Conservation (phyloP, 2,797 vertebrate species). For the Okamejei kenojei region DNA sequence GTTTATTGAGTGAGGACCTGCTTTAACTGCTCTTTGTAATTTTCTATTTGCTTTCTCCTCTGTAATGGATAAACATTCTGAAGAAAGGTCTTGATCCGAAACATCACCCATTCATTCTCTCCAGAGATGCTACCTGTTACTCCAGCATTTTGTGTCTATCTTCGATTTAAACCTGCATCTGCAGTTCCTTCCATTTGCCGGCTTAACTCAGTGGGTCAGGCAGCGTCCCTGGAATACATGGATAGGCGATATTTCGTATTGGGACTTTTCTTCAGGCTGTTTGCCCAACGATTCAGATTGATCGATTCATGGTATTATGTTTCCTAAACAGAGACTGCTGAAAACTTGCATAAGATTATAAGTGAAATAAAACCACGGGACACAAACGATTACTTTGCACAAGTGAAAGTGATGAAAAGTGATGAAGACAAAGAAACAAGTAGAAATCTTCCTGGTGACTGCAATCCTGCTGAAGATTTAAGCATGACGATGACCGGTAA, state of each 20-base stretch:
- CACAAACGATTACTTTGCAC: slow-evolving; percentile 84
- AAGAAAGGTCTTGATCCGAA: too few relatives aligned
- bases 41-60: background rate
- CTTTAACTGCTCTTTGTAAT: background rate
- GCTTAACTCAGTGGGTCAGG: too few relatives aligned
- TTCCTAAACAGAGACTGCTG: slow-evolving; percentile 62
- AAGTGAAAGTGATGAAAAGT: slow-evolving; percentile 68
- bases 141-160: too few relatives aligned
- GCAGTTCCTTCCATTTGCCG: too few relatives aligned
- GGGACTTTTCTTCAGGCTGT: too few relatives aligned
- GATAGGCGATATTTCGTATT: too few relatives aligned
- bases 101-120: too few relatives aligned
- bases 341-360: slow-evolving; percentile 75
- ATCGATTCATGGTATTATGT: slow-evolving; percentile 38
- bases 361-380: slow-evolving; percentile 87
- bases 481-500: slow-evolving; percentile 55
- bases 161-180: too few relatives aligned
- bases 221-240: too few relatives aligned
- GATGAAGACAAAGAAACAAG: slow-evolving; percentile 46
- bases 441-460: slow-evolving; percentile 44
- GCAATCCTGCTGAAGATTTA: slow-evolving; percentile 41
- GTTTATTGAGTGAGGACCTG: background rate
- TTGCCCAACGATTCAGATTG: too few relatives aligned
- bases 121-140: too few relatives aligned
- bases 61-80: background rate